A percentile compares a stretch with the other conserved stretches of the same genome.
Evolutionary conservation across 2,113 vertebrate genomes (phyloP).

Genomic region (Parotia lawesii): DNA sequence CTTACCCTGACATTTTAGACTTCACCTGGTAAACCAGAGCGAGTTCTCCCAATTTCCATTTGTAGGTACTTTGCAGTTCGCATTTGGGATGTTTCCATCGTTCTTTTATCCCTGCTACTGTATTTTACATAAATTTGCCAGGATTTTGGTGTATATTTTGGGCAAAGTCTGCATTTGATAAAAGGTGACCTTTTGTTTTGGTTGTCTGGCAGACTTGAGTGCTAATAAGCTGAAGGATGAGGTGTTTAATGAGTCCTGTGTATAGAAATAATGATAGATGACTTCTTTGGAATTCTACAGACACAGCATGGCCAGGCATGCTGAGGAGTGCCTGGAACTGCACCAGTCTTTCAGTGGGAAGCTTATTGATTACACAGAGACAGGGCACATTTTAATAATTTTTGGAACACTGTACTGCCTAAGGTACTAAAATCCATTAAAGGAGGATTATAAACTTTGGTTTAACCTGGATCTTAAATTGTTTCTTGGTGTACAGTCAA

Average conservation of each 20-base stretch:
- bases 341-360: conserved; percentile 66
- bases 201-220: conserved; percentile 64
- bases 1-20: neutral
- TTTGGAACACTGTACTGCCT: conserved; percentile 68
- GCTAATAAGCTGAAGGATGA: conserved; percentile 74
- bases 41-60: neutral
- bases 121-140: neutral
- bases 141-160: conserved; percentile 39
- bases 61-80: neutral
- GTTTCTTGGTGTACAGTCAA: conserved; percentile 70
- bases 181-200: conserved; percentile 73
- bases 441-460: conserved; percentile 68
- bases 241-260: conserved; percentile 66
- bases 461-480: conserved; percentile 65
- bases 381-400: conserved; percentile 74
- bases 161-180: conserved; percentile 56
- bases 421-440: conserved; percentile 74
- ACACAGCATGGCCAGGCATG: conserved; percentile 29
- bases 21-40: neutral
- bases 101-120: neutral
- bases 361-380: conserved; percentile 75
- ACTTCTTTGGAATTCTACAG: conserved; percentile 73
- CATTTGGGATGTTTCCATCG: neutral
- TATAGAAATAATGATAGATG: conserved; percentile 72
- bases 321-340: conserved; percentile 60